Base-by-base conservation (phyloP, 2,797 vertebrate genomes). In the Enteromius fasciolatus region DNA sequence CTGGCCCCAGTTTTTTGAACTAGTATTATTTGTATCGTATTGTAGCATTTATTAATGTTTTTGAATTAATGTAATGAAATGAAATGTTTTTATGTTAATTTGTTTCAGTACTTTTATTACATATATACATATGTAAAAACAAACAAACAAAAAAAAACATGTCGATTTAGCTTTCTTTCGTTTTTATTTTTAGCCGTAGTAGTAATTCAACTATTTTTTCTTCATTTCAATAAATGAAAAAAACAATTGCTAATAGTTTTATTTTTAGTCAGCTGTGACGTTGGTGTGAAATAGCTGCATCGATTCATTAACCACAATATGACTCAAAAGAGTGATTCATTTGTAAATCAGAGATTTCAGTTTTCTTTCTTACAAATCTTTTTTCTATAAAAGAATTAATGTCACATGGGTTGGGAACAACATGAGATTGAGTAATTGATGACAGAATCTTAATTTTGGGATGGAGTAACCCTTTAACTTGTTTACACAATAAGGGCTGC, bases 401-500 rank as follows among this genome's bases (percentile, higher is more conserved):
- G 20, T 57, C 33, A 57, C 54, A 74, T 2, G 50, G 50, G 6
- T 39, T 52, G 54, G 50, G 7, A 18, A 25, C 12, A 69, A 17
- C 67, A 44, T 1, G 11, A 67, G 18, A 4, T 54, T 74, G 28
- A 75, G 33, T 23, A 57, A 75, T 11, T 59, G 33, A 75, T 59
- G 73, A 41, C 73, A 41, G 52, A 25, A 25, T 25, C 20, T 59
- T 75, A 41, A 23, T 59, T 75, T 25, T 52, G 36, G 50, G 20
- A 54, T 36, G 31, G n/a, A 54, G 72, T 74, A 57, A 41, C 4
- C 12, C 15, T 63, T 57, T 33, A 33, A 70, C 31, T 39, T 67
- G 57, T 73, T 82, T 46, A 82, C 78, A 72, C n/a, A 82, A n/a
- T 59, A 67, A 39, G 59, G 69, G 44, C 48, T 85, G 75, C 69